Base-by-base conservation (phyloP, 2,113 vertebrate species). In the Zootoca vivipara region DNA sequence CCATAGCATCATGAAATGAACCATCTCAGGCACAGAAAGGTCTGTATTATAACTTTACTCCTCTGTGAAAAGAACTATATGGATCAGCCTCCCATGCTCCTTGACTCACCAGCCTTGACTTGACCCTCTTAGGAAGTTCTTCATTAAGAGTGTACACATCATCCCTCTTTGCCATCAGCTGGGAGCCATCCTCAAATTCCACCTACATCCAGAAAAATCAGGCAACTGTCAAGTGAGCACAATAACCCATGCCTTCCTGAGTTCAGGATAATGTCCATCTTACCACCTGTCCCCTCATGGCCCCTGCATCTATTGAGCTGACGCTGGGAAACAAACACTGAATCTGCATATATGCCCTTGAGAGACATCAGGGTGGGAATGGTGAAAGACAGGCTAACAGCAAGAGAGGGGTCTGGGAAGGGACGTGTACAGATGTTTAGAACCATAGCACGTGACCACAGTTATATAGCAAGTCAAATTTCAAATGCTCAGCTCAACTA, bases 151-250 rank as follows among this genome's bases (percentile, higher is more conserved):
- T 97, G 94, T 99, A 99, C 35, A 99, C 98, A 3, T 99, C 99
- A 52, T 99, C 99, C 95, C 99, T 97, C 93, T 99, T 99, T 91
- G 98, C 97, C 77, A 98, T 98, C 83, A 99, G 96, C 91, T 99
- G 99, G 0, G 99, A 99, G 30, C 98, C 98, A 74, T 99, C 99
- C 95, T 99, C 99, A 95, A 99, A 99, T 90, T 99, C 99, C 95
- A 99, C 98, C 99, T 99, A 92, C 46, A 70, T 58, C 83, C 35
- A 73, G 65, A 92, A 77, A 46, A 35, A 28, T 74, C 13, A 73
- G 65, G n/a, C 22, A 46, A 58, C 12, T 85, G 4, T 75, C 6
- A 83, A n/a, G 6, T 46, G 20, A 75, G 26, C 30, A 0, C 15
- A 83, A 10, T 40, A 78, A 5, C 12, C 3, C 20, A 67, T 52